These are phyloP conservation scores for Deroptyus accipitrinus DNA, from an alignment of 2,113 vertebrate genomes.

Conservation along the genomic window DNA sequence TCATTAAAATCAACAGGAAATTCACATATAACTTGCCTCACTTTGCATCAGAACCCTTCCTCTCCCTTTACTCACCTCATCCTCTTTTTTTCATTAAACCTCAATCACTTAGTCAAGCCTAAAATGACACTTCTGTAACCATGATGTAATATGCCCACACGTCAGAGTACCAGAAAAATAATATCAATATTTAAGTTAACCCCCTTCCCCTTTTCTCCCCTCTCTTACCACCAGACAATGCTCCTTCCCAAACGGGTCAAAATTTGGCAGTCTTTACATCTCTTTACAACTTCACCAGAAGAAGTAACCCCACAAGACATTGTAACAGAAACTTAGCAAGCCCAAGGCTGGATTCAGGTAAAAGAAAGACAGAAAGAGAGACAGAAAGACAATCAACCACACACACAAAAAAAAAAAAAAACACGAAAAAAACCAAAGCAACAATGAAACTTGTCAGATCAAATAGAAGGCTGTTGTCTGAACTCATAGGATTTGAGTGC, in stretches of 20 bases:
- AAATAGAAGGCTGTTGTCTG: not conserved
- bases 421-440: not conserved
- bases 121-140: not conserved
- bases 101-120: conserved; percentile 40
- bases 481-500: not conserved
- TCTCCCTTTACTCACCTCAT: not conserved
- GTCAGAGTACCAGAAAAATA: not conserved
- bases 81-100: not conserved
- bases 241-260: not conserved
- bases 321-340: not conserved
- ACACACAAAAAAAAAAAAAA: not conserved
- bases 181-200: not conserved
- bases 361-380: not conserved
- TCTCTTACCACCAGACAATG: not conserved
- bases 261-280: not conserved
- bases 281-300: not conserved
- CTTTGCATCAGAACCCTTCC: not conserved
- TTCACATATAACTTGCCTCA: not conserved
- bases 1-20: not conserved
- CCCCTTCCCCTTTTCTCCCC: not conserved
- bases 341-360: not conserved
- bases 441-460: not conserved
- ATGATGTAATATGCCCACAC: not conserved
- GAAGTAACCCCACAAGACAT: not conserved
- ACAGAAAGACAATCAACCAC: no score